A percentile compares a stretch with the other conserved stretches of the same genome.
These are phyloP conservation scores for Chascanopsetta lugubris DNA, from an alignment of 2,113 vertebrate genomes.

Conservation along the genomic window DNA sequence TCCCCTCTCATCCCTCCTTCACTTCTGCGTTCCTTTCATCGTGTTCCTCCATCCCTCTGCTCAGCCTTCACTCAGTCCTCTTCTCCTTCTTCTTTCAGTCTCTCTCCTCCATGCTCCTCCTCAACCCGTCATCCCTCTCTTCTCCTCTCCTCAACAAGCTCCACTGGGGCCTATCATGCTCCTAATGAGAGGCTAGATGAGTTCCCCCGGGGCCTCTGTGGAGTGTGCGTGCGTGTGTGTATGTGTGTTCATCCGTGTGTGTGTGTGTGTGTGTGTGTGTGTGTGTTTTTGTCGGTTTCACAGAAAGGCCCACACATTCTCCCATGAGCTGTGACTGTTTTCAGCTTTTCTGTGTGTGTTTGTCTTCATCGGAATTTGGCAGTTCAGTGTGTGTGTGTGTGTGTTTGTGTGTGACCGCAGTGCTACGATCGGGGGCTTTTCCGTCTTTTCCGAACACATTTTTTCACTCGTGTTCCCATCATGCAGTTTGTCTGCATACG, in stretches of 20 bases:
- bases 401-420: conserved; percentile 14
- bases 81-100: background rate
- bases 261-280: conserved; percentile 20
- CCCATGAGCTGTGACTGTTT: conserved; percentile 38
- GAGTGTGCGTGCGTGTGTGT: conserved; percentile 30
- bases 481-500: background rate
- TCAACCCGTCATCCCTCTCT: background rate
- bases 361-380: conserved; percentile 59
- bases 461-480: conserved; percentile 35
- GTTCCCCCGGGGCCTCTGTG: conserved; percentile 48
- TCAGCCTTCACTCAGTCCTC: background rate
- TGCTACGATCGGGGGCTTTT: conserved; percentile 43
- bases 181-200: conserved; percentile 53
- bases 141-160: conserved; percentile 10
- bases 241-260: conserved; percentile 5
- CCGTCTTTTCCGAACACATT: conserved; percentile 32
- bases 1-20: background rate
- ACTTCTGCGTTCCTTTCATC: background rate
- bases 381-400: conserved; percentile 36
- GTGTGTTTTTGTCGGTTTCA: conserved; percentile 6
- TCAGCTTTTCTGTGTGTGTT: conserved; percentile 46
- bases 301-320: conserved; percentile 17
- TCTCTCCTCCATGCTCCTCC: background rate
- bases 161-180: conserved; percentile 22
- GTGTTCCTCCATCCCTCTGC: background rate